Evolutionary conservation across 2,888 invertebrate species (phyloP).

Genomic region (Ommatoiulus sabulosus): DNA sequence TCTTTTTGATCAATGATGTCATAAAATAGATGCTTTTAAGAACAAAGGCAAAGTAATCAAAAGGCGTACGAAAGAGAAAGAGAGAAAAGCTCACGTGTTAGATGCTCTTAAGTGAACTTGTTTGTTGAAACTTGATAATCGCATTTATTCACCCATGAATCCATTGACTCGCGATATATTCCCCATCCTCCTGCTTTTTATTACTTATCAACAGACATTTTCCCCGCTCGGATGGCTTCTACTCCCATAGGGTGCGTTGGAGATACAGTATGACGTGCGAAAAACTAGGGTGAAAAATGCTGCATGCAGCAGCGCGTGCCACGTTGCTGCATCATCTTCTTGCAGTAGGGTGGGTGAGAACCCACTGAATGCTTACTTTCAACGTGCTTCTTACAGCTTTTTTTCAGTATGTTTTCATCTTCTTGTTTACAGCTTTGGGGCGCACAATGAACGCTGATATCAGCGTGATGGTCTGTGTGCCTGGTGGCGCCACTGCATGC

Average conservation of each 20-base stretch:
- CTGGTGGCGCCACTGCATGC: too few species aligned
- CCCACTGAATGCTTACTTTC: too few species aligned
- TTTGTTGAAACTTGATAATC: conserved; percentile 24
- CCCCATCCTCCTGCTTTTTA: not conserved
- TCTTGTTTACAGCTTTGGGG: too few species aligned
- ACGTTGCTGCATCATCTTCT: too few species aligned
- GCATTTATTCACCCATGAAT: conserved; percentile 19
- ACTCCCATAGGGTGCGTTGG: too few species aligned
- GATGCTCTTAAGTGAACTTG: not conserved
- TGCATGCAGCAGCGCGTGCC: not conserved
- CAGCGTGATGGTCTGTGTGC: too few species aligned
- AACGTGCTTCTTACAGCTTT: too few species aligned
- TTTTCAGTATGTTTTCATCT: too few species aligned
- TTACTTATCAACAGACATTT: not conserved
- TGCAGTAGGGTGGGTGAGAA: too few species aligned
- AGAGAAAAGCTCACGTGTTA: not conserved
- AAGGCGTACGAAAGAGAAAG: not conserved
- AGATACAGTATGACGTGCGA: too few species aligned
- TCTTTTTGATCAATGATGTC: conserved; percentile 11
- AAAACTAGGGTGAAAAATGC: too few species aligned
- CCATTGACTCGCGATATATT: not conserved
- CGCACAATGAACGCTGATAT: too few species aligned
- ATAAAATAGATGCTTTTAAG: conserved; percentile 35
- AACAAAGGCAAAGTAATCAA: conserved; percentile 16
- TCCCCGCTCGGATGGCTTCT: not conserved